Base-by-base conservation (phyloP, 1,140 invertebrate genomes). In the Aphidius ervi region DNA sequence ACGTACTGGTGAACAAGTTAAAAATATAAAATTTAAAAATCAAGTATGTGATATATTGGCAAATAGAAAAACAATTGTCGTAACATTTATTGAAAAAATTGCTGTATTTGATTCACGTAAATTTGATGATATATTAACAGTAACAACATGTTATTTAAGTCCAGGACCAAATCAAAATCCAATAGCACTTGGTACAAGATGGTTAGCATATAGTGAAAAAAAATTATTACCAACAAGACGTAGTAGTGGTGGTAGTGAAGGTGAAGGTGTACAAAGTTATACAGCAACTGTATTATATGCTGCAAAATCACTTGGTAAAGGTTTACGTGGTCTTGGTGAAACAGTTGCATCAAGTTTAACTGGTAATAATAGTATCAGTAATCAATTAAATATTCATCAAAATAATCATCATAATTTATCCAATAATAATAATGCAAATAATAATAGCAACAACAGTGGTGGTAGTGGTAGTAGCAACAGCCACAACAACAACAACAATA, bases 201-300 rank as follows among this genome's bases (percentile, higher is more conserved):
- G 89, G 88, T 72, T 90, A 40, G 89, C 88, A 1, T 90, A 90
- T 45, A 91, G 93, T 64, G 95, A 97, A 74, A 89, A 89, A 67
- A 88, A 93, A 77, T 72, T 97, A 41, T 82, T 92, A 56, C 86
- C 89, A 6, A 83, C 87, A 0, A 90, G 92, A 74, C 86, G 92
- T 68, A 95, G 92, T 74, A 90, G 88, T 70, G 94, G 94, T 5
- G 94, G 94, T 4, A 89, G 88, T 74, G 88, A 89, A 74, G 86
- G 85, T 70, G 78, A 80, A 80, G 85, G 86, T 20, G 84, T 91
- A 8, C 89, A 93, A 69, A 97, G 94, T 67, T 98, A 98, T 72
- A 96, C 95, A 55, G 94, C 95, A 1, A 95, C 94, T 1, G 91
- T 98, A 50, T 84, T 98, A 10, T 94, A 95, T 78, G 95, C 95